These are phyloP conservation scores for Yponomeuta cagnagella DNA, from an alignment of 2,888 invertebrate species.

Conservation along the genomic window DNA sequence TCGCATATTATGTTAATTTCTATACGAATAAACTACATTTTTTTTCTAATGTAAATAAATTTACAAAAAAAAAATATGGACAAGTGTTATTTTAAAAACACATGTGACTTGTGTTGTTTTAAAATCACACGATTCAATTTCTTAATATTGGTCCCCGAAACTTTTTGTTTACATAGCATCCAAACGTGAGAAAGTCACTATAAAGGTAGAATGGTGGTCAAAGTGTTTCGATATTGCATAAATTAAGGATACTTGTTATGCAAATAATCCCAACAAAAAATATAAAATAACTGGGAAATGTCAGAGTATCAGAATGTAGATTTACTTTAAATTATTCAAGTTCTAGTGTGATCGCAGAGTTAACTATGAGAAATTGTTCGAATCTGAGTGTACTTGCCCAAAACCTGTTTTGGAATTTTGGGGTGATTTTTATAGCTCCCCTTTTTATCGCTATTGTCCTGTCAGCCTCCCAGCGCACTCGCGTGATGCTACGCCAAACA, in stretches of 20 bases:
- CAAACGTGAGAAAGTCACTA: neutral
- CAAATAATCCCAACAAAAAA: neutral
- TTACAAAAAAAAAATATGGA: too few species aligned
- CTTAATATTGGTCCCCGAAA: too few species aligned
- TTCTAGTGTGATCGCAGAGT: neutral
- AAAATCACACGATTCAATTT: neutral
- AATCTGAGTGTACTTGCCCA: conserved; percentile 59
- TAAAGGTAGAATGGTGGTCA: neutral
- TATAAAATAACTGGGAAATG: neutral
- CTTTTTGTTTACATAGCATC: neutral
- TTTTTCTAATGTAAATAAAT: too few species aligned
- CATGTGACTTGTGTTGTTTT: too few species aligned
- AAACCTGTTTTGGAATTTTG: conserved; percentile 48
- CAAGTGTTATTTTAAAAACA: too few species aligned
- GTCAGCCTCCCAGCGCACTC: conserved; percentile 10
- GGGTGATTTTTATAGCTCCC: conserved; percentile 35
- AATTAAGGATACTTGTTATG: neutral
- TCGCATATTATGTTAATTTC: too few species aligned
- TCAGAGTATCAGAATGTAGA: neutral
- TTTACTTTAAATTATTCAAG: neutral
- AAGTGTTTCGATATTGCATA: neutral
- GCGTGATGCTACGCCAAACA: conserved; percentile 5
- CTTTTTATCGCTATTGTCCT: conserved; percentile 11
- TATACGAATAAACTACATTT: neutral
- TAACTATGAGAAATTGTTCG: conserved; percentile 49